These are phyloP conservation scores for Proteles cristata DNA, from an alignment of 2,113 vertebrate species.

Conservation along the genomic window DNA sequence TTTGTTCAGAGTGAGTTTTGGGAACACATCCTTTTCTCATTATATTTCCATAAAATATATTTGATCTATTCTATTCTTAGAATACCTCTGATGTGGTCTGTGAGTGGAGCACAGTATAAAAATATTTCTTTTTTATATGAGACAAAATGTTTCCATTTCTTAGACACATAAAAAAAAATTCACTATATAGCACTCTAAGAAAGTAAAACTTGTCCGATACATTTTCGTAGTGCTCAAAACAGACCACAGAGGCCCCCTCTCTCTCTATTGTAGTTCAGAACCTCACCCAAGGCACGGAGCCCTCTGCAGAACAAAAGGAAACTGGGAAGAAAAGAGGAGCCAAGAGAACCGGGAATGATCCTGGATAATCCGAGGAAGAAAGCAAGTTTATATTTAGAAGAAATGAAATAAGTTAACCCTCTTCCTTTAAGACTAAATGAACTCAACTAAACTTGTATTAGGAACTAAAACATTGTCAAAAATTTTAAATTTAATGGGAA, in stretches of 20 bases:
- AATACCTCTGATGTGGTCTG: slow-evolving; percentile 93
- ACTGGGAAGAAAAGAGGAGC: slow-evolving; percentile 12
- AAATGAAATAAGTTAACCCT: slow-evolving; percentile 79
- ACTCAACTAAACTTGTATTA: slow-evolving; percentile 69
- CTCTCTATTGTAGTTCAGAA: slow-evolving; percentile 65
- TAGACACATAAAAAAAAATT: slow-evolving; percentile 87
- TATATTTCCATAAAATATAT: slow-evolving; percentile 97
- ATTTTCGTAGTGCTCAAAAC: slow-evolving; percentile 74
- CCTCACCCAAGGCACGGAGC: slow-evolving; percentile 61
- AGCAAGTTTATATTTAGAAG: slow-evolving; percentile 82
- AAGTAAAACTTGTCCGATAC: slow-evolving; percentile 86
- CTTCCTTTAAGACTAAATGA: slow-evolving; percentile 78
- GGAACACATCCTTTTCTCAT: slow-evolving; percentile 99
- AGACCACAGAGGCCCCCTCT: slow-evolving; percentile 75
- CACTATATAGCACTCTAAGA: slow-evolving; percentile 85
- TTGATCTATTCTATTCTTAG: slow-evolving; percentile 98
- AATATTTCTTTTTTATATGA: slow-evolving; percentile 89
- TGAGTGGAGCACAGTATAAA: slow-evolving; percentile 92
- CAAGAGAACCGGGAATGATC: slow-evolving; percentile 49
- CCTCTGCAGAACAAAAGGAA: slow-evolving; percentile 66
- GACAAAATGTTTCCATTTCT: slow-evolving; percentile 93
- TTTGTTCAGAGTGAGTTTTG: slow-evolving; percentile 94
- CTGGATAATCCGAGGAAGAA: slow-evolving; percentile 67
- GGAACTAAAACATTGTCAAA: slow-evolving; percentile 80
- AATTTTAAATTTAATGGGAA: slow-evolving; percentile 72